Conservation (phyloP, 1,140 invertebrate genomes). For the Adoxophyes honmai region DNA sequence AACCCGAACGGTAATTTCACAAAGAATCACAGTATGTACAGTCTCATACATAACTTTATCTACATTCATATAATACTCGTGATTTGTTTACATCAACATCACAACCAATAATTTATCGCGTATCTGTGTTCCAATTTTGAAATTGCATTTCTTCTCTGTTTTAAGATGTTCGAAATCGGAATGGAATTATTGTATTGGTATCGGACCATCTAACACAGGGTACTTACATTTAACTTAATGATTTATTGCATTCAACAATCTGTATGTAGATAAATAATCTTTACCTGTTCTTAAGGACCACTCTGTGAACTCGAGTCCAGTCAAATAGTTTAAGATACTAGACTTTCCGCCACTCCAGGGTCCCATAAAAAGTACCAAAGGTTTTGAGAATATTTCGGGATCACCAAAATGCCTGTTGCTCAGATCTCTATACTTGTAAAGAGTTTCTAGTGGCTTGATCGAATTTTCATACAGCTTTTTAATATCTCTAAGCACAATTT, state of each 20-base stretch:
- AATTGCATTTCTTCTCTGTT: no score
- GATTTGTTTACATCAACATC: no score
- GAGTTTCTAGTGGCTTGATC: conserved; percentile 91
- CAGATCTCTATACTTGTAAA: conserved; percentile 95
- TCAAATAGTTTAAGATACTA: conserved; percentile 94
- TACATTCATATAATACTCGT: no score
- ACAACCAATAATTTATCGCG: no score
- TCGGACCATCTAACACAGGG: no score
- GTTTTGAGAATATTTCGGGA: conserved; percentile 96
- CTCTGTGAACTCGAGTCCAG: conserved; percentile 90
- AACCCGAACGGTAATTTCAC: no score
- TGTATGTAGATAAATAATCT: conserved; percentile 10
- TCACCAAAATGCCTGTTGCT: conserved; percentile 95
- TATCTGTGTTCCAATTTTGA: no score
- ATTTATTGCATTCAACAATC: background rate
- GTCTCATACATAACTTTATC: no score
- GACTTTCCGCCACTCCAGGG: conserved; percentile 98
- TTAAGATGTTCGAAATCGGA: no score
- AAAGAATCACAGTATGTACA: no score
- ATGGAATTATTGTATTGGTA: no score
- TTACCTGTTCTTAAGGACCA: conserved; percentile 91
- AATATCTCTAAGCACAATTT: conserved; percentile 89
- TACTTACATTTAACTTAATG: no score
- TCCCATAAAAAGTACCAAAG: conserved; percentile 94
- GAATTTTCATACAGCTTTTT: conserved; percentile 92